phyloP scores from a whole-genome alignment of 2,888 invertebrate species.

The Lepidochrysops patricia region DNA sequence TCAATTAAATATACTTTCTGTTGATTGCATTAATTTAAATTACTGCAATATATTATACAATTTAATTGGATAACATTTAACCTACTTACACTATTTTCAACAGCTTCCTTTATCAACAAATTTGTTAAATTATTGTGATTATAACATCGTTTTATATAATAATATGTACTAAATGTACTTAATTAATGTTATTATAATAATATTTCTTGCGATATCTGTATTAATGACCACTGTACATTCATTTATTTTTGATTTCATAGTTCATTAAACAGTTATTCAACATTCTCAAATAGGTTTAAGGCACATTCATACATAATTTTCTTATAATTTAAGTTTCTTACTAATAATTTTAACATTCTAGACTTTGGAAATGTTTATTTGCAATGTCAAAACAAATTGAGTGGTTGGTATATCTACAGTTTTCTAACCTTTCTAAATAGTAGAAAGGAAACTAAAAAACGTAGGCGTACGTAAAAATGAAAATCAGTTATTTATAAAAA shows the following conservation, averaged over 20 bases:
- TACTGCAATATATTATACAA: neutral
- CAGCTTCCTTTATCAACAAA: neutral
- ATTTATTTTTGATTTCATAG: neutral
- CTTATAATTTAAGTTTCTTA: neutral
- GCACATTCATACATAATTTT: constrained; percentile 12
- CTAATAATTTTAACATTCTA: constrained; percentile 13
- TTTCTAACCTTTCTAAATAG: too few species aligned
- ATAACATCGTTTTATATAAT: neutral
- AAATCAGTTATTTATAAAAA: too few species aligned
- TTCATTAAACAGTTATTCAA: neutral
- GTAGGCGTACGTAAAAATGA: too few species aligned
- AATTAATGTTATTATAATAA: neutral
- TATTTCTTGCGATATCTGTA: neutral
- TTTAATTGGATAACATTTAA: neutral
- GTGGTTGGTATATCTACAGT: neutral
- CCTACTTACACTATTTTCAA: neutral
- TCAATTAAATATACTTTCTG: neutral
- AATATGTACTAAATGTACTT: too few species aligned
- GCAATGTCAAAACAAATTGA: neutral
- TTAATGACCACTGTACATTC: neutral
- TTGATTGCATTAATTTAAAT: neutral
- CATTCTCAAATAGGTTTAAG: neutral
- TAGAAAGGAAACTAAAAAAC: too few species aligned
- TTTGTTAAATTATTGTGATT: neutral
- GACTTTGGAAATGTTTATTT: constrained; percentile 15